These are phyloP conservation scores for Oreochromis aureus DNA, from an alignment of 2,113 vertebrate genomes.

Conservation along the genomic window DNA sequence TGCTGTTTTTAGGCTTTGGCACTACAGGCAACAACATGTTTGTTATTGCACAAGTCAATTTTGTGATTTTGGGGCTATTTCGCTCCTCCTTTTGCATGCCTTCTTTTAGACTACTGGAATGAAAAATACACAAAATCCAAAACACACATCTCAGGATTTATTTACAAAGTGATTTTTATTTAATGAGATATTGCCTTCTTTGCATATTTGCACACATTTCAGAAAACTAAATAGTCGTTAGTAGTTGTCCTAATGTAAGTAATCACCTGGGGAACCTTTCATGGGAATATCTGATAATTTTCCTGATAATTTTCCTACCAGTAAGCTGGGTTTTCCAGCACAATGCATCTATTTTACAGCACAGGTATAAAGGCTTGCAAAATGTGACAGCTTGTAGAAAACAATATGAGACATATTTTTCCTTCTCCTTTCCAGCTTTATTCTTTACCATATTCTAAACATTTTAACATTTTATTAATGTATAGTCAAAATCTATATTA, in stretches of 20 bases:
- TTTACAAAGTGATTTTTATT: background rate
- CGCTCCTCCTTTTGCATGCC: background rate
- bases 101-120: background rate
- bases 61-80: background rate
- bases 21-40: background rate
- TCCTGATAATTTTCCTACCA: background rate
- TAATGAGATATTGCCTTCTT: background rate
- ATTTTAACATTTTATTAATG: background rate
- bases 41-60: background rate
- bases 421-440: background rate
- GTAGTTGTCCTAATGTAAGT: background rate
- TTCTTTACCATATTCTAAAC: background rate
- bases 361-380: background rate
- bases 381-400: background rate
- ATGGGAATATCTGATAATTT: background rate
- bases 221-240: background rate
- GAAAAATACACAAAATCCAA: background rate
- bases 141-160: background rate
- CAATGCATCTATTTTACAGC: background rate
- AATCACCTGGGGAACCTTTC: background rate
- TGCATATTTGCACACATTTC: background rate
- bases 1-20: background rate
- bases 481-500: background rate
- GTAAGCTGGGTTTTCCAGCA: background rate
- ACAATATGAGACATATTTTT: background rate